Conservation (phyloP, 2,113 vertebrate species). For the Hippoglossus stenolepis region DNA sequence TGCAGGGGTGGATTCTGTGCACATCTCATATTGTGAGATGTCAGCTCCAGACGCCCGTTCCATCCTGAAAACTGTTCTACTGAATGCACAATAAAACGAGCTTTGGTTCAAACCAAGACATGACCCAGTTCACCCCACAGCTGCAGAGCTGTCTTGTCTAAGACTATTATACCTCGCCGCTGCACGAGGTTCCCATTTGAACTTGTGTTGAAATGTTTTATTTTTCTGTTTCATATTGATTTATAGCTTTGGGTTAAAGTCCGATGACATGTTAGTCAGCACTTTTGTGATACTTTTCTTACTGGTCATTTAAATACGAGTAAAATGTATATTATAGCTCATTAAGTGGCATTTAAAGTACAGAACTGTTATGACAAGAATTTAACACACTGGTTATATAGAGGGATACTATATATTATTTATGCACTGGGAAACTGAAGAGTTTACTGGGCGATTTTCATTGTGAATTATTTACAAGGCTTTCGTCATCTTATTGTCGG, state of each 20-base stretch:
- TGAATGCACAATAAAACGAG: constrained; percentile 57
- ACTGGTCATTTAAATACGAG: not conserved
- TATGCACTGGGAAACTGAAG: too few relatives aligned
- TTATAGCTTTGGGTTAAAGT: not conserved
- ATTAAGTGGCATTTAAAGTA: not conserved
- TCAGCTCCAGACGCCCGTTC: constrained; percentile 37
- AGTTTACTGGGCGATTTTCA: too few relatives aligned
- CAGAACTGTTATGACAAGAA: too few relatives aligned
- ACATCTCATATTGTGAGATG: constrained; percentile 30
- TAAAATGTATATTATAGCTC: not conserved
- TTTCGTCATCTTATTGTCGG: too few relatives aligned
- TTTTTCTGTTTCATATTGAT: not conserved
- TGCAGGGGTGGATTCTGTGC: not conserved
- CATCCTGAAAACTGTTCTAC: constrained; percentile 27
- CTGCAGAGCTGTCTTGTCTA: constrained; percentile 34
- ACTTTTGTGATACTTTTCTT: not conserved
- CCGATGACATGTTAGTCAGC: not conserved
- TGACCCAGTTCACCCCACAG: constrained; percentile 43
- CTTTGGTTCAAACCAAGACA: constrained; percentile 46
- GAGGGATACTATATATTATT: too few relatives aligned
- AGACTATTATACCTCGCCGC: constrained; percentile 32
- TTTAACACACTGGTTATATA: too few relatives aligned
- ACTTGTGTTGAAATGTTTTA: constrained; percentile 11
- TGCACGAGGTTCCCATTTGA: constrained; percentile 28
- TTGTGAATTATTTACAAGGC: too few relatives aligned